Percentiles rank a stretch among this genome's conserved stretches.
Conservation (phyloP, 2,113 vertebrate species). For the Phyllostomus hastatus region DNA sequence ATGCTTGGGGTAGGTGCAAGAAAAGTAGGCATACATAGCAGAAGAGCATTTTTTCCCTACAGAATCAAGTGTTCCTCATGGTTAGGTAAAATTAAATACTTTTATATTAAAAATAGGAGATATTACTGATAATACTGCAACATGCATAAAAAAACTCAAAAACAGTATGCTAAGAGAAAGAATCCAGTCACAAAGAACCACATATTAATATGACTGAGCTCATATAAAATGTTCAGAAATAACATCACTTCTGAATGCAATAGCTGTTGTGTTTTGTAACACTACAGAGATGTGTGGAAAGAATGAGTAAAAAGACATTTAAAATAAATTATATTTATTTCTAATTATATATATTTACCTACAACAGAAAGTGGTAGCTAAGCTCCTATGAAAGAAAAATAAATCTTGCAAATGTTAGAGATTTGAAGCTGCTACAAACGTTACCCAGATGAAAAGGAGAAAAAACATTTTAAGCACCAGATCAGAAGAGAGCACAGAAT, state of each 20-base stretch:
- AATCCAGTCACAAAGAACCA: background rate
- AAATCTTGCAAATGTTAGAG: background rate
- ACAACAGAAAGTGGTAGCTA: background rate
- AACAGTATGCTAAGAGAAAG: background rate
- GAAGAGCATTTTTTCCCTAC: background rate
- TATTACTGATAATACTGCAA: background rate
- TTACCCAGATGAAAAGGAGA: background rate
- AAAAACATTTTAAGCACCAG: background rate
- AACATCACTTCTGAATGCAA: constrained; percentile 3
- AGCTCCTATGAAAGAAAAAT: constrained; percentile 16
- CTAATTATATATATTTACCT: background rate
- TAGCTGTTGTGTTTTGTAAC: background rate
- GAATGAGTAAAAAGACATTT: background rate
- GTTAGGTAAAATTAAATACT: background rate
- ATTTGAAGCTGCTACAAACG: background rate
- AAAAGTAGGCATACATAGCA: background rate
- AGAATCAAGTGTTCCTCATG: background rate
- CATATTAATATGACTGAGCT: background rate
- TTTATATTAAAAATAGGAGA: background rate
- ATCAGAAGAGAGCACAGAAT: constrained; percentile 53
- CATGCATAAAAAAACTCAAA: background rate
- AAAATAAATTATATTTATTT: background rate
- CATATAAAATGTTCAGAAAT: background rate
- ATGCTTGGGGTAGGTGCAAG: background rate
- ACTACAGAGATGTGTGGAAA: constrained; percentile 41